Evolutionary conservation across 1,140 invertebrate species (phyloP).

Genomic region (Branchinecta lynchi): DNA sequence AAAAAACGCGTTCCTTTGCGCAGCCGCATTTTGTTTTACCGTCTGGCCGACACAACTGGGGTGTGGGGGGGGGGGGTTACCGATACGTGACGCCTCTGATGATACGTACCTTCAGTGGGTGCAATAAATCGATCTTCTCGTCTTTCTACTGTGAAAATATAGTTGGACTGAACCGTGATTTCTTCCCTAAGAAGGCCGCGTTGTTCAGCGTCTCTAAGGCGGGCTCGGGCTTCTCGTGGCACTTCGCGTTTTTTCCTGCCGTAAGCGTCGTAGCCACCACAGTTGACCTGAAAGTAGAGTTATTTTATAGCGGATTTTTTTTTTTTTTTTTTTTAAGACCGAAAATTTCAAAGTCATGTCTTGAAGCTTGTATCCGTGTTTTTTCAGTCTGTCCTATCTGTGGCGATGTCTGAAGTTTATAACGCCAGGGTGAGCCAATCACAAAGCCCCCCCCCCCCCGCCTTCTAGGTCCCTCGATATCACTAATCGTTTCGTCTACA

Average conservation of each 20-base stretch:
- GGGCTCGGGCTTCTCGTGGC: slow-evolving; percentile 21
- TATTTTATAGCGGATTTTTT: too few relatives aligned
- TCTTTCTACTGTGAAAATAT: slow-evolving; percentile 72
- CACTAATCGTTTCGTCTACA: too few relatives aligned
- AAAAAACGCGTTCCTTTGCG: too few relatives aligned
- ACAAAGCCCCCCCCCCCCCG: too few relatives aligned
- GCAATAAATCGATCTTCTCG: slow-evolving; percentile 50
- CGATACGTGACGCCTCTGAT: too few relatives aligned
- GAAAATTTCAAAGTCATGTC: slow-evolving; percentile 13
- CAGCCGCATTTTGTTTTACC: too few relatives aligned
- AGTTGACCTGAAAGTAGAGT: slow-evolving; percentile 52
- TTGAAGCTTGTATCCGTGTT: not conserved
- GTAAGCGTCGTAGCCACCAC: slow-evolving; percentile 73
- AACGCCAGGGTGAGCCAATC: too few relatives aligned
- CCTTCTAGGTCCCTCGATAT: too few relatives aligned
- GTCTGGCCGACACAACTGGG: too few relatives aligned
- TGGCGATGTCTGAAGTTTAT: too few relatives aligned
- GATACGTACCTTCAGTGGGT: slow-evolving; percentile 46
- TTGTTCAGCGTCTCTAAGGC: slow-evolving; percentile 39
- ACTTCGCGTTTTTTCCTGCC: slow-evolving; percentile 55
- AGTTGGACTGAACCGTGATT: slow-evolving; percentile 79
- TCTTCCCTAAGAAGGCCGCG: slow-evolving; percentile 76
- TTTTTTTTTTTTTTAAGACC: too few relatives aligned
- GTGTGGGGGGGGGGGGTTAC: too few relatives aligned
- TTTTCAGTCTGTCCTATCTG: slow-evolving; percentile 11